Conservation (phyloP, 2,888 invertebrate species). For the Branchipolynoe longqiensis region DNA sequence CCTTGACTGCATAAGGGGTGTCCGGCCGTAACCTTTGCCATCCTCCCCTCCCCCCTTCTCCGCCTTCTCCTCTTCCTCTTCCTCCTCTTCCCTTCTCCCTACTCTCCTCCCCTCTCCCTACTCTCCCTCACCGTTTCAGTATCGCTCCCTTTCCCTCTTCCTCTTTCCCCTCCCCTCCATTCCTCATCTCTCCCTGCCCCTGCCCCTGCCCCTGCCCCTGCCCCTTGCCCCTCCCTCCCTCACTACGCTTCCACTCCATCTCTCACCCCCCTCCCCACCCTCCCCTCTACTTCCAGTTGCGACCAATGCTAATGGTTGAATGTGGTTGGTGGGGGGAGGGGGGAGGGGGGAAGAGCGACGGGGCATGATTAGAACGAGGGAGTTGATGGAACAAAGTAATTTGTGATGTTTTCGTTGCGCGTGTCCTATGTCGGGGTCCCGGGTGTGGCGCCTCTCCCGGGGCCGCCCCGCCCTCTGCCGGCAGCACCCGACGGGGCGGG, state of each 20-base stretch:
- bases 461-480: background rate
- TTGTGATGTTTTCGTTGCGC: constrained; percentile 34
- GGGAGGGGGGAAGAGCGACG: background rate
- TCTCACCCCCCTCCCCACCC: background rate
- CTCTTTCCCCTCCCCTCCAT: background rate
- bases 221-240: background rate
- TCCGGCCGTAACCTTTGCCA: too few species aligned
- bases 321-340: background rate
- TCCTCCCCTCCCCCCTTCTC: too few species aligned
- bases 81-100: too few species aligned
- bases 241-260: background rate
- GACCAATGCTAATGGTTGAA: background rate
- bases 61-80: too few species aligned
- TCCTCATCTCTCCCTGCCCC: background rate
- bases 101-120: too few species aligned
- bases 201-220: background rate
- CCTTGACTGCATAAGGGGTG: too few species aligned
- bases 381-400: constrained; percentile 30
- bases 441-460: background rate
- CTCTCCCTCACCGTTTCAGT: too few species aligned
- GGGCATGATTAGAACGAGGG: background rate
- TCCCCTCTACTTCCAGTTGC: background rate
- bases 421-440: constrained; percentile 41
- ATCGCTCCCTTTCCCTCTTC: background rate
- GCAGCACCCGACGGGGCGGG: background rate